phyloP scores from a whole-genome alignment of 2,797 vertebrate genomes.

The Margarornis squamiger region DNA sequence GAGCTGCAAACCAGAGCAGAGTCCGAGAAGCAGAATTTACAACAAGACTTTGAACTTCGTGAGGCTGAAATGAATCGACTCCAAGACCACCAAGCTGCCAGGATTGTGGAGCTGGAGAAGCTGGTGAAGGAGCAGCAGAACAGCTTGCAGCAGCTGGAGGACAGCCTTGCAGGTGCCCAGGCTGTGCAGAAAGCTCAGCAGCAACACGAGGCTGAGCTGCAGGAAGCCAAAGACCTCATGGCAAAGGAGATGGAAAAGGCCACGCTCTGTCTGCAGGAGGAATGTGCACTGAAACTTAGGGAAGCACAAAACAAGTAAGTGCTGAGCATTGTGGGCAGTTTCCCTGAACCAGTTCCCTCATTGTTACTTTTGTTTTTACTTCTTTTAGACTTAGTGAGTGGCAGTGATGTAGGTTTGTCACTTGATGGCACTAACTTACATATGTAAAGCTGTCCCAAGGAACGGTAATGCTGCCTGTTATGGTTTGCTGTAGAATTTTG shows the following conservation, averaged over 20 bases:
- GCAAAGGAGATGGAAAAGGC: slow-evolving; percentile 75
- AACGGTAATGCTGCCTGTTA: background rate
- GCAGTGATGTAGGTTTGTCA: background rate
- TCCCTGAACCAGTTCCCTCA: background rate
- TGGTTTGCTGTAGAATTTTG: background rate
- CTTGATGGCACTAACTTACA: background rate
- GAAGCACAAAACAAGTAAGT: slow-evolving; percentile 81
- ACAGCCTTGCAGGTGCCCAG: slow-evolving; percentile 70
- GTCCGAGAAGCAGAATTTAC: slow-evolving; percentile 68
- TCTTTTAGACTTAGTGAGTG: background rate
- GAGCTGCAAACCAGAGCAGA: slow-evolving; percentile 74
- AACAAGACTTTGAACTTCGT: slow-evolving; percentile 57
- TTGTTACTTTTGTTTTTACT: background rate
- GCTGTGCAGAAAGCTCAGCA: slow-evolving; percentile 55
- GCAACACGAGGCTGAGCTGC: slow-evolving; percentile 69
- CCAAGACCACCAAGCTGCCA: slow-evolving; percentile 69
- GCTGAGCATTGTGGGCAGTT: background rate
- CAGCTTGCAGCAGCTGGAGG: slow-evolving; percentile 76
- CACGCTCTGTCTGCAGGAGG: slow-evolving; percentile 67
- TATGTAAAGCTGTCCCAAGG: background rate
- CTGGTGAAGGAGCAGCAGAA: slow-evolving; percentile 78
- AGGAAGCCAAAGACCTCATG: slow-evolving; percentile 66
- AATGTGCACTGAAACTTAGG: slow-evolving; percentile 73
- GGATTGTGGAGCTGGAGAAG: slow-evolving; percentile 73
- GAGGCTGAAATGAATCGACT: slow-evolving; percentile 70